Evolutionary conservation across 1,140 invertebrate species (phyloP).

Genomic region (Drosophila pachea): DNA sequence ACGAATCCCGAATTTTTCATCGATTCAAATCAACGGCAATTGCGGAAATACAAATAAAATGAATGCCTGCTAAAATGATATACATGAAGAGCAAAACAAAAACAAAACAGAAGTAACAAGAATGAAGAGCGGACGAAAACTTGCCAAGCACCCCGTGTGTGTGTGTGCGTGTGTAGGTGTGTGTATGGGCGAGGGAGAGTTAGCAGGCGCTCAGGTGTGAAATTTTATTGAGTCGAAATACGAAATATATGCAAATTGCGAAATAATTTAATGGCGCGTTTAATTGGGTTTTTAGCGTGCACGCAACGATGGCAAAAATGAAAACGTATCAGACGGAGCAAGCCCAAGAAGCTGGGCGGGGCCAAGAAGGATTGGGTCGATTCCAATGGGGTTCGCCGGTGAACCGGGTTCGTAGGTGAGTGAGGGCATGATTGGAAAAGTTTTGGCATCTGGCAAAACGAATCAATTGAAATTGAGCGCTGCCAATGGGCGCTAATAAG

Average conservation of each 20-base stretch:
- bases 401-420: background rate
- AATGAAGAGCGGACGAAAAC: slow-evolving; percentile 23
- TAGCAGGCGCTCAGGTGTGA: slow-evolving; percentile 64
- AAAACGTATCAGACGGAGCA: slow-evolving; percentile 44
- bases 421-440: slow-evolving; percentile 66
- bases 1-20: slow-evolving; percentile 38
- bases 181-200: slow-evolving; percentile 33
- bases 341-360: slow-evolving; percentile 9
- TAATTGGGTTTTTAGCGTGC: slow-evolving; percentile 75
- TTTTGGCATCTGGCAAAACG: slow-evolving; percentile 47
- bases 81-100: slow-evolving; percentile 23
- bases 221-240: slow-evolving; percentile 77
- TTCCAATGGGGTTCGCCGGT: too few species aligned
- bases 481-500: slow-evolving; percentile 66
- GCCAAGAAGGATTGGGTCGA: slow-evolving; percentile 55
- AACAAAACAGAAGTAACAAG: slow-evolving; percentile 5
- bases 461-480: slow-evolving; percentile 75
- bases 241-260: slow-evolving; percentile 77
- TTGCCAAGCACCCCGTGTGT: slow-evolving; percentile 8
- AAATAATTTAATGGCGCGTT: slow-evolving; percentile 77
- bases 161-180: slow-evolving; percentile 22
- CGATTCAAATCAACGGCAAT: slow-evolving; percentile 53
- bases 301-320: slow-evolving; percentile 43
- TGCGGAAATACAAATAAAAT: slow-evolving; percentile 61
- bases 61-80: slow-evolving; percentile 33